These are phyloP conservation scores for Scartelaos histophorus DNA, from an alignment of 2,113 vertebrate species.

Conservation along the genomic window DNA sequence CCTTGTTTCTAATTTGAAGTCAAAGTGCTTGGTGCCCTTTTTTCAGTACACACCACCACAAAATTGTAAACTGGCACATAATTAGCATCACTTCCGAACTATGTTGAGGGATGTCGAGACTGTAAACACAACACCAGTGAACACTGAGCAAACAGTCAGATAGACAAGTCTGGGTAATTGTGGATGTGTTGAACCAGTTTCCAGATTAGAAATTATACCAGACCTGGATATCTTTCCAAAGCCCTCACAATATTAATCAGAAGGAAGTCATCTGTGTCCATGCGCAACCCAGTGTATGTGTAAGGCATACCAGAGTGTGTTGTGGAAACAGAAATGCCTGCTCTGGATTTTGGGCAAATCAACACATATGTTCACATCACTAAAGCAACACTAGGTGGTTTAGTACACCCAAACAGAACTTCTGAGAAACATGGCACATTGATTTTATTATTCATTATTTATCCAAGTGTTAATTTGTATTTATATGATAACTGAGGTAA, in stretches of 20 bases:
- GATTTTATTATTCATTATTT: neutral
- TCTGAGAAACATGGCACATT: neutral
- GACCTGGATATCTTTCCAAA: constrained; percentile 57
- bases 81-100: constrained; percentile 4
- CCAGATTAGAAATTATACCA: constrained; percentile 2
- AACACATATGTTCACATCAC: neutral
- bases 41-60: constrained; percentile 20
- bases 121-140: constrained; percentile 33
- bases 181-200: constrained; percentile 9
- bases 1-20: neutral
- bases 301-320: constrained; percentile 32
- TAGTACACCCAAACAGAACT: neutral
- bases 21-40: constrained; percentile 6
- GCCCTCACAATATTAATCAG: constrained; percentile 44
- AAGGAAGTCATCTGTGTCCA: constrained; percentile 51
- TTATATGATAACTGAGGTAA: neutral
- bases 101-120: constrained; percentile 32
- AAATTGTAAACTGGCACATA: constrained; percentile 2
- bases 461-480: neutral
- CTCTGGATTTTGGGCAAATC: neutral
- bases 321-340: constrained; percentile 1
- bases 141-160: constrained; percentile 39
- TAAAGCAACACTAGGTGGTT: neutral
- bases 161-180: constrained; percentile 41
- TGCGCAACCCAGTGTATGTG: constrained; percentile 58